Evolutionary conservation across 2,888 invertebrate species (phyloP), one percentile per base, ranked within the genome.

Genomic region (Scotopteryx bipunctaria): DNA sequence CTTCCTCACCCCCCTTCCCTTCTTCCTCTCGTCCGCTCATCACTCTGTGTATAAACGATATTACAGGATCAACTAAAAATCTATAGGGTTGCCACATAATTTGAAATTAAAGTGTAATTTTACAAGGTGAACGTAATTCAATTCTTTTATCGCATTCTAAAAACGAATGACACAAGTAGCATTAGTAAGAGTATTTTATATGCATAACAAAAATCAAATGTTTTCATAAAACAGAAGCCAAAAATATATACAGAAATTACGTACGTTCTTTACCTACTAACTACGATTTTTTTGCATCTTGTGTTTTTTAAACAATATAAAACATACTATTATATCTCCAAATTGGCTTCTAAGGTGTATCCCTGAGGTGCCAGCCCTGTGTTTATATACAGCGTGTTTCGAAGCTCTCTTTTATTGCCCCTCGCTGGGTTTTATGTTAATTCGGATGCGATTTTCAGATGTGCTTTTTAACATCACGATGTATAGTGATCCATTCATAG

Each of bases 381-480:
- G 9, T 65, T 48, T 61, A 62, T 72, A 55, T 63, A 68, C 62
- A 66, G 66, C 44, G 36, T 69, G 71, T 67, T 69, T 49, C 63
- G 46, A 64, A 64, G 58, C 60, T 61, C 65, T 57, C 67, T 74
- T 74, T 79, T 80, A 77, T 78, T 73, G 77, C 74, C 69, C 69
- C 71, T 64, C 67, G 64, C 64, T 66, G 67, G 69, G 66, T 60
- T 77, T 76, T 76, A 81, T 76, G 78, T 80, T 80, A 81, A 83
- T 81, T 78, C 67, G 62, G 68, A 72, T 72, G 71, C 71, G 67
- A 78, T 53, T 72, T 71, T 66, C 69, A 64, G 69, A 74, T 77
- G 74, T 73, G 72, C 74, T 76, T 78, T n/a, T 79, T 78, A 76
- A 73, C 69, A 54, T 48, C 48, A 35, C 54, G 40, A 48, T 64